Percentiles rank a stretch among this genome's conserved stretches.
phyloP scores from a whole-genome alignment of 2,113 vertebrate genomes.

The Etheostoma spectabile region DNA sequence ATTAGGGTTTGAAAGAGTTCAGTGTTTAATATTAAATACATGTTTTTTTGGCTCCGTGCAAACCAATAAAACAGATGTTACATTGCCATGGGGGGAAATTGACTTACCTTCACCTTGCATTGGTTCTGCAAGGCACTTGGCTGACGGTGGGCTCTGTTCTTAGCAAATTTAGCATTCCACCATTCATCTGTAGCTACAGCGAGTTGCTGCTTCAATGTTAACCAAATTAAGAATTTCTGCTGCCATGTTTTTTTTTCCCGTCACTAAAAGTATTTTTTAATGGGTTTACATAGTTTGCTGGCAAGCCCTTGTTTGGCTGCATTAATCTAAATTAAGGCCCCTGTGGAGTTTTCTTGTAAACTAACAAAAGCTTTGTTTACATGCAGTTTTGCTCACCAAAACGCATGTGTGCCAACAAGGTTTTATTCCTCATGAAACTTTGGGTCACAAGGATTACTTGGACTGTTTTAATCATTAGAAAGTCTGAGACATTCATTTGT shows the following conservation, averaged over 20 bases:
- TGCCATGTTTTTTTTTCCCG: background rate
- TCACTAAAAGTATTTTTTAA: background rate
- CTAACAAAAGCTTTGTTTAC: background rate
- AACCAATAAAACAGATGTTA: constrained; percentile 38
- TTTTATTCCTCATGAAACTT: background rate
- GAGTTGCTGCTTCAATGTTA: background rate
- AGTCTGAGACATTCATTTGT: constrained; percentile 6
- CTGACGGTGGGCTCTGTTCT: background rate
- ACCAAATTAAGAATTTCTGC: background rate
- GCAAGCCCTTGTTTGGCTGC: background rate
- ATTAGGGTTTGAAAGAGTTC: constrained; percentile 55
- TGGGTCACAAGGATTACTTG: background rate
- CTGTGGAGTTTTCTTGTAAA: background rate
- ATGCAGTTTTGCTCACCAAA: background rate
- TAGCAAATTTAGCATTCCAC: constrained; percentile 13
- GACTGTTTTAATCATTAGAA: background rate
- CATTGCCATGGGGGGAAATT: background rate
- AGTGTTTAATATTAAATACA: constrained; percentile 33
- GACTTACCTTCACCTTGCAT: constrained; percentile 2
- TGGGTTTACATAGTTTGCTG: constrained; percentile 4
- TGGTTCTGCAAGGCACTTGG: background rate
- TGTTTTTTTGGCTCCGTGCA: background rate
- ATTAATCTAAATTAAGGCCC: background rate
- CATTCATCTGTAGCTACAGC: background rate
- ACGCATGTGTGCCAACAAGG: background rate